phyloP scores from a whole-genome alignment of 1,140 invertebrate species.

The Brachionus rotundiformis region DNA sequence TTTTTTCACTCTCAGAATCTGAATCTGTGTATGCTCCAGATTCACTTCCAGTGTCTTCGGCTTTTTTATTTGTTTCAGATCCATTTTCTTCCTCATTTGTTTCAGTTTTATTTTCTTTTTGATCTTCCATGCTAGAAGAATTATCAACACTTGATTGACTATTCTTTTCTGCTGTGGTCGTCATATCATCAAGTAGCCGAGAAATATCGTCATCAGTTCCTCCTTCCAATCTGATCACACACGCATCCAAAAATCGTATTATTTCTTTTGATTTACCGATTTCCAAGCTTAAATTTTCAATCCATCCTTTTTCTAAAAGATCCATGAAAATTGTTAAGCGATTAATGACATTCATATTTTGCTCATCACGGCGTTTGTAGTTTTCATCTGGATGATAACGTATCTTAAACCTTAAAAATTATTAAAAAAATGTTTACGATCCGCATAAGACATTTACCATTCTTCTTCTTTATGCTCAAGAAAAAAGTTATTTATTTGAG shows the following conservation, averaged over 20 bases:
- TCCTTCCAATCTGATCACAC: slow-evolving; percentile 91
- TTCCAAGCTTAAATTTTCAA: slow-evolving; percentile 81
- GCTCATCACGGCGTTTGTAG: slow-evolving; percentile 82
- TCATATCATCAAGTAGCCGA: slow-evolving; percentile 51
- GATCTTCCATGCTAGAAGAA: neutral
- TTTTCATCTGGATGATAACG: slow-evolving; percentile 53
- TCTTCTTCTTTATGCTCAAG: slow-evolving; percentile 98
- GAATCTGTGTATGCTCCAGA: neutral
- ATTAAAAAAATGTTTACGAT: too few relatives aligned
- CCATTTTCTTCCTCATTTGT: neutral
- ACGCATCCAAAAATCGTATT: slow-evolving; percentile 83
- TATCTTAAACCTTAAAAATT: slow-evolving; percentile 38
- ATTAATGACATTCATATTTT: slow-evolving; percentile 78
- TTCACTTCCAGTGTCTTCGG: neutral
- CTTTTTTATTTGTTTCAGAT: neutral
- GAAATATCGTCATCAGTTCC: slow-evolving; percentile 91
- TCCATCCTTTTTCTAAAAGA: slow-evolving; percentile 72
- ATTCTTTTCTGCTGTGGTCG: too few relatives aligned
- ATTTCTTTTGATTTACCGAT: slow-evolving; percentile 81
- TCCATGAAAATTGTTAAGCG: slow-evolving; percentile 87
- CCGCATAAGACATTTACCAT: too few relatives aligned
- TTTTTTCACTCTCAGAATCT: neutral
- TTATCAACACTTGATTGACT: neutral
- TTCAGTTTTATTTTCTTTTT: neutral
- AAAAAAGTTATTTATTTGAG: slow-evolving; percentile 98